A percentile compares a stretch with the other conserved stretches of the same genome.
These are phyloP conservation scores for Rhombomys opimus DNA, from an alignment of 2,113 vertebrate species.

Conservation along the genomic window DNA sequence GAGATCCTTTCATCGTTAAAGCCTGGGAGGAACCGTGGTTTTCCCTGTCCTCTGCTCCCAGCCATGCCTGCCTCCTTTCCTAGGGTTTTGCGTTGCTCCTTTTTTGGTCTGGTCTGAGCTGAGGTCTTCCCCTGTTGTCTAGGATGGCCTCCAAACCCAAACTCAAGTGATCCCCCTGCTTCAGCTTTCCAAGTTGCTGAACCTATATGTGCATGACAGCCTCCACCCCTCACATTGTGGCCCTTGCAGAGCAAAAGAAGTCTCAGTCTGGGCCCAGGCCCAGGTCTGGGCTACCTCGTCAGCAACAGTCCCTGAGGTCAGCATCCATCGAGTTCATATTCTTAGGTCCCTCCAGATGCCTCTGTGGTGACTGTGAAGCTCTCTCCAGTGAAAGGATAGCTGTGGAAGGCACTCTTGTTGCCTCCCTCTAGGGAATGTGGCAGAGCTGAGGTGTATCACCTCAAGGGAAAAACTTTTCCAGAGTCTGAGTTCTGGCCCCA, in stretches of 20 bases:
- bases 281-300: neutral
- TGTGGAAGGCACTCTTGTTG: neutral
- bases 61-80: too few relatives aligned
- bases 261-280: neutral
- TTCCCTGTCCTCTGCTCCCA: neutral
- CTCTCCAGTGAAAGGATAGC: neutral
- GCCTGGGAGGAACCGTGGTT: neutral
- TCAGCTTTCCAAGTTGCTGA: neutral
- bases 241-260: neutral
- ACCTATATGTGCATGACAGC: neutral
- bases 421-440: neutral
- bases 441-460: neutral
- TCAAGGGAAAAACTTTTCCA: neutral
- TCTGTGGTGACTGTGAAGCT: neutral
- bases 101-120: neutral
- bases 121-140: neutral
- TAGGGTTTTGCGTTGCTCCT: neutral
- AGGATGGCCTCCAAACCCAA: neutral
- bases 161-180: neutral
- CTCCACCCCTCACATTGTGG: neutral
- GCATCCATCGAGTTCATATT: neutral
- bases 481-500: neutral
- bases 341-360: neutral
- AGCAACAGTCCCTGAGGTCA: neutral
- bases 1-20: neutral